These are phyloP conservation scores for Micromesistius poutassou DNA, from an alignment of 2,797 vertebrate genomes.

Conservation along the genomic window DNA sequence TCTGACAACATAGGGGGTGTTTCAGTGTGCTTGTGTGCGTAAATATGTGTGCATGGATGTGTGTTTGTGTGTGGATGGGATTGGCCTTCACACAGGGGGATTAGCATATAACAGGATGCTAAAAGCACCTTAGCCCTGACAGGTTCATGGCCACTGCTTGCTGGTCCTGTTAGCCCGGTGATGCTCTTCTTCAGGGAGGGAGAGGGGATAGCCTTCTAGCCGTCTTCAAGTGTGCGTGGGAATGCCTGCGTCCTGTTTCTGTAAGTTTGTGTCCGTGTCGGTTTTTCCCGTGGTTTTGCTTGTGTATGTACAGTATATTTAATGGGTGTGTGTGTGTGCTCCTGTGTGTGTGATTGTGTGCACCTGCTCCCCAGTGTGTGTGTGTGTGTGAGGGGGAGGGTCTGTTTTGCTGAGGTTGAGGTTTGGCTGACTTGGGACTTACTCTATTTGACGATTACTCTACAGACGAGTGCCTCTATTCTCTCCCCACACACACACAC, in stretches of 20 bases:
- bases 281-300: background rate
- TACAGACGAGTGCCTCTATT: constrained; percentile 63
- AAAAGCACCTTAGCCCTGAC: constrained; percentile 54
- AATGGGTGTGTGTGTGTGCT: constrained; percentile 1
- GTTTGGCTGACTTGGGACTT: constrained; percentile 56
- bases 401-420: constrained; percentile 25
- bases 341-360: background rate
- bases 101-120: constrained; percentile 56
- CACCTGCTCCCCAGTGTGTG: background rate
- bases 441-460: no score
- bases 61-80: background rate
- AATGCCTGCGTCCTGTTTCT: background rate
- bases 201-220: background rate
- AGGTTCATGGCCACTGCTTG: constrained; percentile 54
- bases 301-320: background rate
- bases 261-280: background rate
- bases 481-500: constrained; percentile 25
- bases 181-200: constrained; percentile 15
- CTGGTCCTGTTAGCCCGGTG: constrained; percentile 47
- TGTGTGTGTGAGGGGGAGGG: background rate
- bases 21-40: background rate
- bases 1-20: constrained; percentile 41
- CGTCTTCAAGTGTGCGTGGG: background rate
- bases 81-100: constrained; percentile 60
- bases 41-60: background rate